A percentile compares a stretch with the other conserved stretches of the same genome.
Evolutionary conservation across 2,888 invertebrate species (phyloP).

Genomic region (Syrista parreyssii): DNA sequence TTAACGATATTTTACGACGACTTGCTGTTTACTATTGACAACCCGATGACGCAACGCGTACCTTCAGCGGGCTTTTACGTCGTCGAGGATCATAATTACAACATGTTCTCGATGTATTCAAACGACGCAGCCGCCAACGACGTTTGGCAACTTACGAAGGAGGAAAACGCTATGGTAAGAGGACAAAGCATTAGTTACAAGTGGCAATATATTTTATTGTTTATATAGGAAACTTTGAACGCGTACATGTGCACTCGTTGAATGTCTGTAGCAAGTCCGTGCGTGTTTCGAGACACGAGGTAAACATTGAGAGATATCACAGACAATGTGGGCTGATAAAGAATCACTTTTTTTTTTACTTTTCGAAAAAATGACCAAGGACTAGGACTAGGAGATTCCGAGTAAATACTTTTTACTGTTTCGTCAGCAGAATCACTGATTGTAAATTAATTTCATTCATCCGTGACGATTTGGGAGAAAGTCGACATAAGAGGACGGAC

Average conservation of each 20-base stretch:
- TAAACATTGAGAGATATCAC: not conserved
- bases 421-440: not conserved
- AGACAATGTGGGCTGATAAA: not conserved
- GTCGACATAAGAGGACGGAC: not conserved
- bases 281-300: not conserved
- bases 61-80: conserved; percentile 52
- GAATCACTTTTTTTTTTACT: not conserved
- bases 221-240: not conserved
- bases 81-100: conserved; percentile 55
- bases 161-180: conserved; percentile 55
- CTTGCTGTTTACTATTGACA: not conserved
- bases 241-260: not conserved
- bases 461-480: not conserved
- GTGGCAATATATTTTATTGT: not conserved
- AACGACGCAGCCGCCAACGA: conserved; percentile 33
- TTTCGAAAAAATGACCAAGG: not conserved
- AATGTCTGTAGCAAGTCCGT: not conserved
- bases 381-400: not conserved
- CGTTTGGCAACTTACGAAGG: conserved; percentile 50
- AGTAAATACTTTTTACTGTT: not conserved
- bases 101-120: conserved; percentile 56
- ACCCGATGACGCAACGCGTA: conserved; percentile 58
- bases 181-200: not conserved
- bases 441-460: not conserved
- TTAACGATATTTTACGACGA: not conserved